These are phyloP conservation scores for Diplodus puntazzo DNA, from an alignment of 2,797 vertebrate species.

Conservation along the genomic window DNA sequence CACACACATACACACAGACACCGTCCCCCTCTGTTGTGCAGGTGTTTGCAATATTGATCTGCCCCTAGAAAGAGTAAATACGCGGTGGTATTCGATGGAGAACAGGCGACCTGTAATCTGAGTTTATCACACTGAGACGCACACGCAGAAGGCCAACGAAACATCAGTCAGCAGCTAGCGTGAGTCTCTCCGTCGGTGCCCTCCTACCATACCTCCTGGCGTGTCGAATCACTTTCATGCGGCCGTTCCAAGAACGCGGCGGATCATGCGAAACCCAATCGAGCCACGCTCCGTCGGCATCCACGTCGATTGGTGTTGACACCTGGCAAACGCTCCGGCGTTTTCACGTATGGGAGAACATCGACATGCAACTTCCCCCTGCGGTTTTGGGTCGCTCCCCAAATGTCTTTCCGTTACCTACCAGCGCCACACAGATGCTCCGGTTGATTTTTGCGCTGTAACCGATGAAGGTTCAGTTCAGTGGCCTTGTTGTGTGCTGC, in stretches of 20 bases:
- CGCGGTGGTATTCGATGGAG: slow-evolving; percentile 42
- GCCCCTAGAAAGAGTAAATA: slow-evolving; percentile 50
- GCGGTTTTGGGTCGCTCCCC: slow-evolving; percentile 69
- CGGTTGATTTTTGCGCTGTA: slow-evolving; percentile 49
- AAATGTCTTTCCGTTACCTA: slow-evolving; percentile 72
- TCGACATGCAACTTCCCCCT: slow-evolving; percentile 75
- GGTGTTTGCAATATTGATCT: slow-evolving; percentile 69
- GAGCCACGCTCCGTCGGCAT: slow-evolving; percentile 29
- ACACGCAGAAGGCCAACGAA: slow-evolving; percentile 4
- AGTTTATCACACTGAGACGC: slow-evolving; percentile 46
- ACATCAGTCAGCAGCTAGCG: slow-evolving; percentile 34
- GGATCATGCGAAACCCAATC: slow-evolving; percentile 49
- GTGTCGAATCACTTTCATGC: slow-evolving; percentile 73
- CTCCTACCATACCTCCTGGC: slow-evolving; percentile 43
- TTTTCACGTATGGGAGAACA: slow-evolving; percentile 78
- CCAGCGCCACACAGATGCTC: slow-evolving; percentile 64
- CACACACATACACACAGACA: not conserved
- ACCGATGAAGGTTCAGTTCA: slow-evolving; percentile 42
- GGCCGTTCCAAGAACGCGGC: slow-evolving; percentile 31
- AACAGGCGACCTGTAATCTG: slow-evolving; percentile 67
- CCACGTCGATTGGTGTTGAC: slow-evolving; percentile 75
- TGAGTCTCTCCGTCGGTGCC: slow-evolving; percentile 30
- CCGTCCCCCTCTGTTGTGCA: slow-evolving; percentile 27
- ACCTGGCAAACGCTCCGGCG: slow-evolving; percentile 69
- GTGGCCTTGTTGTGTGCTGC: slow-evolving; percentile 66